Base-by-base conservation (phyloP, 2,113 vertebrate genomes). In the Mugil cephalus region DNA sequence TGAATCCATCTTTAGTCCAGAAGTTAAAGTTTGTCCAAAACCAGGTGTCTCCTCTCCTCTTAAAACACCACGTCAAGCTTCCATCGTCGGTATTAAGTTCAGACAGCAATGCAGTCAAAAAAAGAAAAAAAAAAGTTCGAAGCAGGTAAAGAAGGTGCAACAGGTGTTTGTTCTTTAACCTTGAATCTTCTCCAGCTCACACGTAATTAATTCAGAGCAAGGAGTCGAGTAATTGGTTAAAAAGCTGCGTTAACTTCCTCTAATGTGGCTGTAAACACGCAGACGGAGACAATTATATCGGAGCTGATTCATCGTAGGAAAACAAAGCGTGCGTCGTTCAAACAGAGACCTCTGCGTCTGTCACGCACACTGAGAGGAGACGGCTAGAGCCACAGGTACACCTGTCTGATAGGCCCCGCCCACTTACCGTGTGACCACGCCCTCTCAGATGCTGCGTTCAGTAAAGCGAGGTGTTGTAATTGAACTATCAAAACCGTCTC, bases 321-420 rank as follows among this genome's bases (percentile, higher is more conserved):
- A 56, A 51, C 10, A 34, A 35, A 21, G 30, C 7, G 3, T 0
- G 42, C 14, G 1, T n/a, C 8, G 36, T 9, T 3, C 43, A 39
- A 42, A 80, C 45, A 46, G 1, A 45, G 7, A 43, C 10, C n/a
- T 6, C 39, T 0, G 2, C 7, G 19, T 0, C 19, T 45, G 63
- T 69, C 81, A 81, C 76, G 64, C 67, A 51, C 69, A n/a, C 10
- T 10, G 0, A 30, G 43, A 4, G 1, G 43, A 4, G 1, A 1
- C 8, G 0, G 7, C 36, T 11, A 4, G 12, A 61, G n/a, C n/a
- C 1, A 35, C 60, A 10, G 63, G 43, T 52, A 69, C 90, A 91
- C 90, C 90, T 90, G 90, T 78, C 46, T 3, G 8, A 0, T 0
- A 0, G 8, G 62, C 74, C 1, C 54, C 84, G 72, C 87, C 90